These are phyloP conservation scores for Drosophila infuscata DNA, from an alignment of 2,888 invertebrate species.

Conservation along the genomic window DNA sequence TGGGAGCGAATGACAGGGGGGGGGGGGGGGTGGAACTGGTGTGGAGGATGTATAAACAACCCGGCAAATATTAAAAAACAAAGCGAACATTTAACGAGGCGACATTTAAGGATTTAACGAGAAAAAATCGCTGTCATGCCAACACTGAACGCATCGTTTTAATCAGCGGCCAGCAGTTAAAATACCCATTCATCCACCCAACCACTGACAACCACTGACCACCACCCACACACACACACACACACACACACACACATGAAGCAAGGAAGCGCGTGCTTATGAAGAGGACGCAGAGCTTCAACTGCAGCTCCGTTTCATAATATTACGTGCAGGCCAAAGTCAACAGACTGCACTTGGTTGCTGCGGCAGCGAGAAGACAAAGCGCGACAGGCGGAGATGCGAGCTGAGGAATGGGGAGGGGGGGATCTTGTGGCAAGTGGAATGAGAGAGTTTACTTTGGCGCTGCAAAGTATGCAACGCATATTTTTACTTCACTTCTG, in stretches of 20 bases:
- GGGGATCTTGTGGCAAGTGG: neutral
- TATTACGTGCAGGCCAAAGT: slow-evolving; percentile 73
- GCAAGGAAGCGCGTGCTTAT: slow-evolving; percentile 48
- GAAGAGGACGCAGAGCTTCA: slow-evolving; percentile 22
- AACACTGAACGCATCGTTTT: slow-evolving; percentile 66
- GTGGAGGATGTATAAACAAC: slow-evolving; percentile 14
- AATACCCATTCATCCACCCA: slow-evolving; percentile 4
- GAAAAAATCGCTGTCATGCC: slow-evolving; percentile 74
- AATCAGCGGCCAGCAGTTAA: slow-evolving; percentile 67
- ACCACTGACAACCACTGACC: neutral
- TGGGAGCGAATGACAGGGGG: neutral
- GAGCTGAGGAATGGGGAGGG: neutral
- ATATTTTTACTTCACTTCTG: slow-evolving; percentile 72
- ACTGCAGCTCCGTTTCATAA: slow-evolving; percentile 48
- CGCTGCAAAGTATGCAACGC: slow-evolving; percentile 72
- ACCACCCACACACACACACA: slow-evolving; percentile 12
- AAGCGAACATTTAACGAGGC: slow-evolving; percentile 63
- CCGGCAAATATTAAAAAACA: slow-evolving; percentile 56
- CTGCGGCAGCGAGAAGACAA: slow-evolving; percentile 50
- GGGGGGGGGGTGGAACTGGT: neutral
- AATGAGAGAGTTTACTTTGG: slow-evolving; percentile 68
- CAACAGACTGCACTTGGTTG: slow-evolving; percentile 64
- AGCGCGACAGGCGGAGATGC: slow-evolving; percentile 24
- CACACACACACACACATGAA: neutral
- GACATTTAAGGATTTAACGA: slow-evolving; percentile 79